Conservation (phyloP, 2,113 vertebrate species). For the Xerus inauris region DNA sequence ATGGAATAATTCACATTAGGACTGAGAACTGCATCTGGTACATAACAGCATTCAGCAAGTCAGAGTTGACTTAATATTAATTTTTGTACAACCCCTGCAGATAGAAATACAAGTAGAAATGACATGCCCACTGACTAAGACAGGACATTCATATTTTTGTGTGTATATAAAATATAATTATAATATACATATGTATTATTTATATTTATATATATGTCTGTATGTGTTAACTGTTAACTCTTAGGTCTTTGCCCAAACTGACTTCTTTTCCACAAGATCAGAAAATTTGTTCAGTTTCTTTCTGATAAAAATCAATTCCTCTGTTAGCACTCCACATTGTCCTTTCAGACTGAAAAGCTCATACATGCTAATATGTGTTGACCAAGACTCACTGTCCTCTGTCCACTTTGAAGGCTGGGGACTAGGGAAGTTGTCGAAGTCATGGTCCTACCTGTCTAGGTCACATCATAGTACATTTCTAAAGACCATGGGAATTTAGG, state of each 20-base stretch:
- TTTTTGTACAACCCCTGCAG: not conserved
- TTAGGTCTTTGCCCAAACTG: not conserved
- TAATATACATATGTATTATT: too few relatives aligned
- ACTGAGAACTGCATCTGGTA: not conserved
- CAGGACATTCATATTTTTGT: too few relatives aligned
- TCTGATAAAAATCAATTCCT: not conserved
- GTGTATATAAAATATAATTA: too few relatives aligned
- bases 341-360: not conserved
- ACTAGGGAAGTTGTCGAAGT: not conserved
- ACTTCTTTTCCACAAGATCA: not conserved
- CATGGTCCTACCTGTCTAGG: not conserved
- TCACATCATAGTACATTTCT: not conserved
- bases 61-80: not conserved
- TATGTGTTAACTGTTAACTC: not conserved
- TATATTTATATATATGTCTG: too few relatives aligned
- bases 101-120: not conserved
- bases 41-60: not conserved
- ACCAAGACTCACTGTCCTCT: not conserved
- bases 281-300: not conserved
- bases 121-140: not conserved
- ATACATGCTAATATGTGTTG: accelerated
- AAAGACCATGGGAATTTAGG: not conserved
- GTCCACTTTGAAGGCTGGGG: not conserved
- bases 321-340: not conserved
- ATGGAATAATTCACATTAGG: not conserved